These are phyloP conservation scores for Drosophila paracracens DNA, from an alignment of 2,888 invertebrate species.

Conservation along the genomic window DNA sequence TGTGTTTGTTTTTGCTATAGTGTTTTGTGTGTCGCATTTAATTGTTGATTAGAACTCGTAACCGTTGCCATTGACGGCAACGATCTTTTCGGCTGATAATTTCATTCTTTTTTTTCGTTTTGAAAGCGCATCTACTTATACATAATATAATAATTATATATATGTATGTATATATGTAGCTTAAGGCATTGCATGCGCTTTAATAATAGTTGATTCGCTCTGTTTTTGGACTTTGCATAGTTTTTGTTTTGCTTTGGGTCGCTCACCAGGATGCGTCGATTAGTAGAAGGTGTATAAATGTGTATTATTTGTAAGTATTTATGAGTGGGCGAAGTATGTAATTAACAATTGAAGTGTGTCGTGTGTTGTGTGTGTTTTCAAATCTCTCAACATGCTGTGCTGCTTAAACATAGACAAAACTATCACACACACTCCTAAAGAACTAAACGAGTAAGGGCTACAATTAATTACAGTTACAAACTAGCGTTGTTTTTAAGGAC, in stretches of 20 bases:
- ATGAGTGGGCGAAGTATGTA: slow-evolving; percentile 32
- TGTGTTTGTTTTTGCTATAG: slow-evolving; percentile 5
- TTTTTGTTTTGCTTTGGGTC: slow-evolving; percentile 21
- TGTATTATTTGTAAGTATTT: slow-evolving; percentile 8
- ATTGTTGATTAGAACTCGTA: slow-evolving; percentile 69
- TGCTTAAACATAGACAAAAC: slow-evolving; percentile 68
- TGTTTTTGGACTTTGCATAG: slow-evolving; percentile 49
- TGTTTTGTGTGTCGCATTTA: slow-evolving; percentile 38
- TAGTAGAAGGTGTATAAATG: slow-evolving; percentile 36
- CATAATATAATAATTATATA: slow-evolving; percentile 45
- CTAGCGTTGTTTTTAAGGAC: slow-evolving; percentile 47
- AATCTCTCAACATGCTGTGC: slow-evolving; percentile 65
- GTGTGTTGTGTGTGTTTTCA: slow-evolving; percentile 22
- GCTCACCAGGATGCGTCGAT: slow-evolving; percentile 71
- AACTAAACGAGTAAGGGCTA: slow-evolving; percentile 70
- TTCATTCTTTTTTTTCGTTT: slow-evolving; percentile 45
- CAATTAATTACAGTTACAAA: slow-evolving; percentile 59
- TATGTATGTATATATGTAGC: slow-evolving; percentile 44
- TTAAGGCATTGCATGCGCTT: slow-evolving; percentile 59
- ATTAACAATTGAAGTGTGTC: slow-evolving; percentile 61
- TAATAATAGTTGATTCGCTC: slow-evolving; percentile 21
- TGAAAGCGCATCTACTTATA: slow-evolving; percentile 55
- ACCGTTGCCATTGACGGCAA: slow-evolving; percentile 64
- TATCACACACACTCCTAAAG: slow-evolving; percentile 61
- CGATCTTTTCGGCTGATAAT: slow-evolving; percentile 69